Evolutionary conservation across 2,797 vertebrate genomes (phyloP).

Genomic region (Rhinogobio ventralis): DNA sequence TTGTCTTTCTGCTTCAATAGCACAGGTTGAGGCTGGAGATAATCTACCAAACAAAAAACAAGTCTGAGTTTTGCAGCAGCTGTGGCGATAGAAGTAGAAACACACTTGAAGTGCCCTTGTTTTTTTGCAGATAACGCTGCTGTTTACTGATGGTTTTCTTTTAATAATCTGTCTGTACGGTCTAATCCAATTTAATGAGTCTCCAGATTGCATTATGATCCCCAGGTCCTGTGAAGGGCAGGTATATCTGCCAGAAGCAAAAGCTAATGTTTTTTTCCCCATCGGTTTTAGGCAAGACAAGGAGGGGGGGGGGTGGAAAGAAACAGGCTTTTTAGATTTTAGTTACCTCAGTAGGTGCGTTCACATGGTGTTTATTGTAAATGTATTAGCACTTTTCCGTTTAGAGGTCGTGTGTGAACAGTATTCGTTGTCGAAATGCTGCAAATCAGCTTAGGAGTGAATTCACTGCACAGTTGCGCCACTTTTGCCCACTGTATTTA

Average conservation of each 20-base stretch:
- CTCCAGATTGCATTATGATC: constrained; percentile 85
- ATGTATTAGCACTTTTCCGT: not conserved
- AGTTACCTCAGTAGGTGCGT: constrained; percentile 20
- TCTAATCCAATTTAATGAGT: constrained; percentile 88
- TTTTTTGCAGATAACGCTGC: constrained; percentile 44
- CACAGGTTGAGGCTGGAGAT: constrained; percentile 53
- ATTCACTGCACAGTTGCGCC: not conserved
- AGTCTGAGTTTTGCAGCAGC: constrained; percentile 54
- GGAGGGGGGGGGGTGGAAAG: not conserved
- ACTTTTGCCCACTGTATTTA: not conserved
- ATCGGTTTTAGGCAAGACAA: constrained; percentile 1
- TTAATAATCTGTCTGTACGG: constrained; percentile 85
- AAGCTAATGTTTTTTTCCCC: constrained; percentile 74
- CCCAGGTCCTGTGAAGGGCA: constrained; percentile 71
- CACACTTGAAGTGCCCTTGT: constrained; percentile 57
- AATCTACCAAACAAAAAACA: constrained; percentile 58
- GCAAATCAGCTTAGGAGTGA: constrained; percentile 13
- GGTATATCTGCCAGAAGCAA: constrained; percentile 80
- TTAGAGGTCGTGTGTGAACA: not conserved
- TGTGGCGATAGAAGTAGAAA: constrained; percentile 37
- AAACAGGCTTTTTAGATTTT: constrained; percentile 9
- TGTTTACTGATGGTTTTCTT: constrained; percentile 81
- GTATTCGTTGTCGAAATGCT: not conserved
- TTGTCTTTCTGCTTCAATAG: constrained; percentile 59
- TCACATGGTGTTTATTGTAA: constrained; percentile 18